Evolutionary conservation across 2,888 invertebrate genomes (phyloP).

Genomic region (Sylvicola cinctus): DNA sequence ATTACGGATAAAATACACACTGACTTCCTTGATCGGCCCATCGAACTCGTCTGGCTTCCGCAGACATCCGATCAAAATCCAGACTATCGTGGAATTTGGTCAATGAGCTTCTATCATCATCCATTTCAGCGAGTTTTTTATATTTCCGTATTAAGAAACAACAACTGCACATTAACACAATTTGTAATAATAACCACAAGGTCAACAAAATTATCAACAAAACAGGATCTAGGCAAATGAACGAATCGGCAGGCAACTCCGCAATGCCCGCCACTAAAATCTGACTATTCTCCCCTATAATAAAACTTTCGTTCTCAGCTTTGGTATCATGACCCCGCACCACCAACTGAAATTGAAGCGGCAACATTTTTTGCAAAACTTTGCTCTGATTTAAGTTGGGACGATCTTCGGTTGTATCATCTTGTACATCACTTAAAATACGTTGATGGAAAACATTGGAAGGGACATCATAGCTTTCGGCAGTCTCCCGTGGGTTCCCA

Average conservation of each 20-base stretch:
- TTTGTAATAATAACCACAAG: conserved; percentile 36
- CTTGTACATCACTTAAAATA: conserved; percentile 4
- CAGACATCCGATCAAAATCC: conserved; percentile 39
- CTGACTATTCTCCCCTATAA: conserved; percentile 36
- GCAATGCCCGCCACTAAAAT: conserved; percentile 29
- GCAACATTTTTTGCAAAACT: conserved; percentile 22
- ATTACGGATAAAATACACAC: neutral
- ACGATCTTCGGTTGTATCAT: conserved; percentile 7
- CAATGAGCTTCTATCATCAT: conserved; percentile 24
- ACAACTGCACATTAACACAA: conserved; percentile 31
- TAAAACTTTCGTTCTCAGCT: conserved; percentile 36
- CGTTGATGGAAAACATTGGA: neutral
- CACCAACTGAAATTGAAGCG: conserved; percentile 33
- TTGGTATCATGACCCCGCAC: conserved; percentile 31
- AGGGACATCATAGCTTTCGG: neutral
- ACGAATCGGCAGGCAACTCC: conserved; percentile 13
- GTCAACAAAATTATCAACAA: conserved; percentile 41
- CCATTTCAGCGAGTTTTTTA: conserved; percentile 27
- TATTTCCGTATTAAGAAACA: conserved; percentile 32
- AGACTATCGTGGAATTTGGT: conserved; percentile 35
- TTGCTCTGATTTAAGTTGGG: conserved; percentile 11
- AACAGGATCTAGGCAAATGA: conserved; percentile 39
- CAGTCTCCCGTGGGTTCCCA: neutral
- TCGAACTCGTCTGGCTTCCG: conserved; percentile 33
- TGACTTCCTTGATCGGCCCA: conserved; percentile 37